Conservation (phyloP, 2,113 vertebrate genomes). For the Phalacrocorax pelagicus region DNA sequence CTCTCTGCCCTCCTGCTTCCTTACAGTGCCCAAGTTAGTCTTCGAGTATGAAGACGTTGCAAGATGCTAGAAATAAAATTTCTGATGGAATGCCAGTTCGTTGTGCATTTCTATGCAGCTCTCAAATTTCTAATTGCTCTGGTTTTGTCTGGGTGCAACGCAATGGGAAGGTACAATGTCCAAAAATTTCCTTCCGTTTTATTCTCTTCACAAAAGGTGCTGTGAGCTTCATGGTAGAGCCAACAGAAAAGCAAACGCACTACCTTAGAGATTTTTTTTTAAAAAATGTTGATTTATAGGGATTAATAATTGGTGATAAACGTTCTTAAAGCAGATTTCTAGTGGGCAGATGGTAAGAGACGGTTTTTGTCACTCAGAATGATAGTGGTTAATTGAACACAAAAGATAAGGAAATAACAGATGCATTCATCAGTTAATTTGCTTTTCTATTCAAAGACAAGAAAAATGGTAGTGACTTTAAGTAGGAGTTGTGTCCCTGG, state of each 20-base stretch:
- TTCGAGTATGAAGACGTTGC: neutral
- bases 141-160: neutral
- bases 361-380: constrained; percentile 35
- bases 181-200: neutral
- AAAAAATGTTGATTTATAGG: neutral
- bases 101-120: neutral
- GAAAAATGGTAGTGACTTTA: neutral
- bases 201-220: neutral
- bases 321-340: constrained; percentile 23
- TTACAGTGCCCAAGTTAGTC: neutral
- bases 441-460: neutral
- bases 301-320: constrained; percentile 18
- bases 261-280: neutral
- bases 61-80: neutral
- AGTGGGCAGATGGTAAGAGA: constrained; percentile 52
- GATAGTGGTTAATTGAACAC: constrained; percentile 39
- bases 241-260: neutral
- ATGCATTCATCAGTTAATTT: constrained; percentile 34
- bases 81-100: neutral
- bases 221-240: neutral
- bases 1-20: neutral
- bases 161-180: neutral
- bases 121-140: neutral
- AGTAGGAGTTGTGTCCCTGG: constrained; percentile 8
- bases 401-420: constrained; percentile 50